Conservation (phyloP, 2,888 invertebrate species). For the Uropetala carovei region DNA sequence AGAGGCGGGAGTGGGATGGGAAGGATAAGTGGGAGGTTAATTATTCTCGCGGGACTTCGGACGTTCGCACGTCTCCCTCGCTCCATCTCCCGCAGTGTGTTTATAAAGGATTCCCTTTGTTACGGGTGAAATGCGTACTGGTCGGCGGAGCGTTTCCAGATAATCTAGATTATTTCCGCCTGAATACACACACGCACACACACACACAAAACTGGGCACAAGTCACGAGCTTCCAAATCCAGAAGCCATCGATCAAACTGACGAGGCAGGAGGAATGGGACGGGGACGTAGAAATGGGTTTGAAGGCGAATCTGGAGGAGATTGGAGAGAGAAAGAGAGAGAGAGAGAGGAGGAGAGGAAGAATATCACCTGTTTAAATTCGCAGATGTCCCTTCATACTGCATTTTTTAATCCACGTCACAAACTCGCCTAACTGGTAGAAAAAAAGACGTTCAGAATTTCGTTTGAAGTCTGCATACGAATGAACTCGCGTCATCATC, state of each 20-base stretch:
- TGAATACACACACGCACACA: slow-evolving; percentile 36
- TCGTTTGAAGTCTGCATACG: too few species aligned
- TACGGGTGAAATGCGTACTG: slow-evolving; percentile 15
- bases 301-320: neutral
- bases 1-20: neutral
- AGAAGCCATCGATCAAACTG: slow-evolving; percentile 50
- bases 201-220: slow-evolving; percentile 25
- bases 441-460: neutral
- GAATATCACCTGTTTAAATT: slow-evolving; percentile 10
- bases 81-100: neutral
- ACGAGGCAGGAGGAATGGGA: neutral
- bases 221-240: slow-evolving; percentile 59
- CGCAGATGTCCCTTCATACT: neutral
- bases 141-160: slow-evolving; percentile 52
- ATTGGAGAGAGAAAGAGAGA: neutral
- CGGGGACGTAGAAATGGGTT: neutral
- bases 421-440: neutral
- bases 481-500: too few species aligned
- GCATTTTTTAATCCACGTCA: neutral
- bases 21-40: slow-evolving; percentile 4
- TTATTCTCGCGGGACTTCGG: slow-evolving; percentile 27
- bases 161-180: slow-evolving; percentile 58
- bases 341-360: neutral
- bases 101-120: slow-evolving; percentile 59
- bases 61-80: neutral